Percentiles rank a stretch among this genome's conserved stretches.
Evolutionary conservation across 2,888 invertebrate species (phyloP).

Genomic region (Aporophyla nigra): DNA sequence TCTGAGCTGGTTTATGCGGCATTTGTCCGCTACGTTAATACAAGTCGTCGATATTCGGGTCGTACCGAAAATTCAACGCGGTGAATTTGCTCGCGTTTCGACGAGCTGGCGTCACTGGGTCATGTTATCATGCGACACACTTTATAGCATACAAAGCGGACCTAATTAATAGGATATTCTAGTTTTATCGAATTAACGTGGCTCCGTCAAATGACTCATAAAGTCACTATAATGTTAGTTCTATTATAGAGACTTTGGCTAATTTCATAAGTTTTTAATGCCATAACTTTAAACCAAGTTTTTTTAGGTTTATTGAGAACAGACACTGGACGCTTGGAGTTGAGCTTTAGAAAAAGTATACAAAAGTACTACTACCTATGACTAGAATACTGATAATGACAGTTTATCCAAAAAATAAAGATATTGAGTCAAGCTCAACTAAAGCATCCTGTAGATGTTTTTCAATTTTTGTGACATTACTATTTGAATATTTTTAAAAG

Average conservation of each 20-base stretch:
- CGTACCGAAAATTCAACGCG: slow-evolving; percentile 35
- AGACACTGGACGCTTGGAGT: not conserved
- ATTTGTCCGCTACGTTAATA: slow-evolving; percentile 50
- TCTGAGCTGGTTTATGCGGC: slow-evolving; percentile 63
- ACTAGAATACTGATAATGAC: not conserved
- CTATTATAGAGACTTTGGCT: not conserved
- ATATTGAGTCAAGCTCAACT: not conserved
- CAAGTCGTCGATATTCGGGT: slow-evolving; percentile 48
- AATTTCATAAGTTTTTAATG: not conserved
- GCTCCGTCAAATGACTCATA: slow-evolving; percentile 19
- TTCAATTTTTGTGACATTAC: not conserved
- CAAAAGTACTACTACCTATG: not conserved
- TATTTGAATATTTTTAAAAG: not conserved
- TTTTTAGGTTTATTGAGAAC: not conserved
- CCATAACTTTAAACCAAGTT: not conserved
- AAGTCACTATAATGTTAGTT: not conserved
- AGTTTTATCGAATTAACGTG: slow-evolving; percentile 23
- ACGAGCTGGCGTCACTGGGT: slow-evolving; percentile 31
- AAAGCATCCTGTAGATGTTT: not conserved
- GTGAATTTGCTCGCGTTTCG: slow-evolving; percentile 26
- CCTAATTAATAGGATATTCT: slow-evolving; percentile 41
- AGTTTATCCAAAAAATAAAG: not conserved
- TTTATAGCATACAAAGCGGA: slow-evolving; percentile 37
- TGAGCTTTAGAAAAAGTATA: not conserved
- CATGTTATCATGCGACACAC: slow-evolving; percentile 57